These are phyloP conservation scores for Phylloscopus trochiloides DNA, from an alignment of 2,113 vertebrate genomes.

Conservation along the genomic window DNA sequence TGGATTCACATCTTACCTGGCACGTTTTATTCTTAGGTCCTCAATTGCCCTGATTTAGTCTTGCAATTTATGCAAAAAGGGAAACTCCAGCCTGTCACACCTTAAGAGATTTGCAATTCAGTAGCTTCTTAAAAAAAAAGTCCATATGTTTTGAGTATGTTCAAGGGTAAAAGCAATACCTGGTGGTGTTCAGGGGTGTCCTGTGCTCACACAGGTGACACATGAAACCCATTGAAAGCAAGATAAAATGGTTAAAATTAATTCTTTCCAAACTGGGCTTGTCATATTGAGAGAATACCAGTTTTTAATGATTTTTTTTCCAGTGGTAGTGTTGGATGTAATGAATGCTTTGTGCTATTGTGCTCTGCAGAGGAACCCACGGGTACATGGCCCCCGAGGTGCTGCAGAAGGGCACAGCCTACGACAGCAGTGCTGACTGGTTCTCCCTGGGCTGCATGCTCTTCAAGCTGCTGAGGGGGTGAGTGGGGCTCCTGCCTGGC, in stretches of 20 bases:
- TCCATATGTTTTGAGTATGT: accelerated
- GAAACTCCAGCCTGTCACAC: background rate
- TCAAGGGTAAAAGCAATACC: background rate
- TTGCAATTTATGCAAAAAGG: background rate
- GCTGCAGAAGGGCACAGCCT: conserved; percentile 94
- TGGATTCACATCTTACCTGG: background rate
- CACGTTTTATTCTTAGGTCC: background rate
- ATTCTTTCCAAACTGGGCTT: background rate
- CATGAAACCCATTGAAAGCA: accelerated
- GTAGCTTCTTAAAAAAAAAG: background rate
- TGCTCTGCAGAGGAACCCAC: conserved; percentile 85
- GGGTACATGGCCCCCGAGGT: conserved; percentile 99
- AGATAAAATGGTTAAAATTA: background rate
- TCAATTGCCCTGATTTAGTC: background rate
- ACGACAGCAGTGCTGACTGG: conserved; percentile 98
- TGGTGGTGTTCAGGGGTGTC: background rate
- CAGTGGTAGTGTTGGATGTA: accelerated
- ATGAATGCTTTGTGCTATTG: background rate
- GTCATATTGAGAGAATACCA: background rate
- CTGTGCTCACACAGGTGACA: background rate
- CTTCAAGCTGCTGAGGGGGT: conserved; percentile 98
- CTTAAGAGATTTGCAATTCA: background rate
- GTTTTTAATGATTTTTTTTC: background rate
- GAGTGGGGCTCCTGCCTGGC: conserved; percentile 38
- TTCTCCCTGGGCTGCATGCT: conserved; percentile 99